phyloP scores from a whole-genome alignment of 1,140 invertebrate species.

The Saccostrea cuccullata region DNA sequence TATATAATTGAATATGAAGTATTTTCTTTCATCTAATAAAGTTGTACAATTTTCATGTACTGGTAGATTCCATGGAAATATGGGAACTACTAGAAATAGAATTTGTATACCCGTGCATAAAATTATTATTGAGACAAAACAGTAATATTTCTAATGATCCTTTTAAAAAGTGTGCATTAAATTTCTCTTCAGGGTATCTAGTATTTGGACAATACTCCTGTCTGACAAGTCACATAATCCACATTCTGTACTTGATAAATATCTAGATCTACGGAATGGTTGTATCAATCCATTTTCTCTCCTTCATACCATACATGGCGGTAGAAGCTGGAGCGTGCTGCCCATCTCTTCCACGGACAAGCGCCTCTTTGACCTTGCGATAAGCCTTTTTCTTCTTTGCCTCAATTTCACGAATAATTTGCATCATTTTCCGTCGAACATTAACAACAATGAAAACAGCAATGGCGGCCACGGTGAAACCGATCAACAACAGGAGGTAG shows the following conservation, averaged over 20 bases:
- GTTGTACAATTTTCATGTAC: too few species aligned
- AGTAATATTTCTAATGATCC: too few species aligned
- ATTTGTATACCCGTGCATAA: too few species aligned
- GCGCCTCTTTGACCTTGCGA: conserved; percentile 50
- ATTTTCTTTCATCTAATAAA: too few species aligned
- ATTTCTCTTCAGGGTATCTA: too few species aligned
- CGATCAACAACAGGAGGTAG: conserved; percentile 44
- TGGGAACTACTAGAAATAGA: too few species aligned
- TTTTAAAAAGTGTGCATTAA: too few species aligned
- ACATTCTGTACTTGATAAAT: not conserved
- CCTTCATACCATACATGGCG: not conserved
- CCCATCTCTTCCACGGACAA: conserved; percentile 41
- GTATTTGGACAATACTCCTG: too few species aligned
- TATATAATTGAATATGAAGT: too few species aligned
- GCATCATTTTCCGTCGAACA: conserved; percentile 46
- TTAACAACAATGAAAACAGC: conserved; percentile 45
- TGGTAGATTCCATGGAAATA: too few species aligned
- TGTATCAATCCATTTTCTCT: conserved; percentile 2
- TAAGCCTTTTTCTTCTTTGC: conserved; percentile 46
- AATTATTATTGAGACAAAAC: too few species aligned
- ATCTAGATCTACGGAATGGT: not conserved
- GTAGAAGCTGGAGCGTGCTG: conserved; percentile 53
- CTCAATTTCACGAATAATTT: conserved; percentile 46
- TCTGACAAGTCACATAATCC: too few species aligned
- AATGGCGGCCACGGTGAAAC: conserved; percentile 35